These are phyloP conservation scores for Synodontis membranacea DNA, from an alignment of 2,113 vertebrate genomes.

Conservation along the genomic window DNA sequence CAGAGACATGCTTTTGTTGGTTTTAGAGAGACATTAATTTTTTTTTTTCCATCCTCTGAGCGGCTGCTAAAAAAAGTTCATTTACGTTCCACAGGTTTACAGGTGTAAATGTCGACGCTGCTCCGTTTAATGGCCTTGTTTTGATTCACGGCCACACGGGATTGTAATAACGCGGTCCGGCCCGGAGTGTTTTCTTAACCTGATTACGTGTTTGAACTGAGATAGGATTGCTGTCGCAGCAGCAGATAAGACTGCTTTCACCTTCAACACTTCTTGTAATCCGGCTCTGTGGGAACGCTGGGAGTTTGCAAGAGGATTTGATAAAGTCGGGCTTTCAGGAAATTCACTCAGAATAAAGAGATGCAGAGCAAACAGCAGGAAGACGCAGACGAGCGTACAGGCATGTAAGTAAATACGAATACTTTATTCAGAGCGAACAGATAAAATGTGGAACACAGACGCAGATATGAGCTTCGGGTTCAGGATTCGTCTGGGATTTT, in stretches of 20 bases:
- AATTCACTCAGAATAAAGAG: conserved; percentile 7
- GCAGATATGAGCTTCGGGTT: not conserved
- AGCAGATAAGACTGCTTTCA: conserved; percentile 51
- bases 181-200: conserved; percentile 12
- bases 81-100: not conserved
- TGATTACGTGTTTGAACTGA: conserved; percentile 30
- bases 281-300: not conserved
- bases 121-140: not conserved
- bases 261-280: conserved; percentile 52
- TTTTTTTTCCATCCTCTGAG: not conserved
- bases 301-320: not conserved
- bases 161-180: conserved; percentile 10
- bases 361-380: not conserved
- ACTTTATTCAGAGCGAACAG: not conserved
- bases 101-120: not conserved
- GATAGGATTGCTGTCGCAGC: conserved; percentile 10
- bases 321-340: conserved; percentile 15
- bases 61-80: not conserved
- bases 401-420: not conserved
- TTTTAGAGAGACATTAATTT: not conserved
- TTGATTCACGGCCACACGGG: not conserved
- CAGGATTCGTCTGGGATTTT: not conserved
- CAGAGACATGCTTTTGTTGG: not conserved
- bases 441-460: not conserved
- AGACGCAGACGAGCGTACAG: not conserved